phyloP scores from a whole-genome alignment of 2,888 invertebrate species.

The Cryptus armator region DNA sequence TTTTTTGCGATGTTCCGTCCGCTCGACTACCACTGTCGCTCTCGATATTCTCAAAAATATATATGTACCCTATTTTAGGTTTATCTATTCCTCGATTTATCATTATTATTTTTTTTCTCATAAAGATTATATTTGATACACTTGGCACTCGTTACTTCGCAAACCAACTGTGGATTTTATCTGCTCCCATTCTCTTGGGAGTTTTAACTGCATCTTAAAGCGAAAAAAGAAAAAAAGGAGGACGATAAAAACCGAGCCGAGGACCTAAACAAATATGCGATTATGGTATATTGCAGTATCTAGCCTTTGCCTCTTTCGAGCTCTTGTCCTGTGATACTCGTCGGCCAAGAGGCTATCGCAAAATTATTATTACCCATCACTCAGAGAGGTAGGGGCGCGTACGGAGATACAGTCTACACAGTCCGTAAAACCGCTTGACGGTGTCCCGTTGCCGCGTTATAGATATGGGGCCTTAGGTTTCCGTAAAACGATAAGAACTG shows the following conservation, averaged over 20 bases:
- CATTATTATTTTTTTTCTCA: not conserved
- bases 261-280: conserved; percentile 59
- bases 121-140: not conserved
- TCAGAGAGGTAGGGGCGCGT: conserved; percentile 18
- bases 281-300: conserved; percentile 34
- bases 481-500: conserved; percentile 60
- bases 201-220: conserved; percentile 2
- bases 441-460: conserved; percentile 28
- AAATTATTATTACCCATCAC: conserved; percentile 60
- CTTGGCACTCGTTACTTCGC: not conserved
- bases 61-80: not conserved
- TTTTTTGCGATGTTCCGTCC: not conserved
- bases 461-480: conserved; percentile 40
- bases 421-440: conserved; percentile 25
- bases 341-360: conserved; percentile 51
- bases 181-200: conserved; percentile 16
- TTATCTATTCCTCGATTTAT: not conserved
- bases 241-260: conserved; percentile 23
- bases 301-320: conserved; percentile 2
- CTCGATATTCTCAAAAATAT: not conserved
- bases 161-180: not conserved
- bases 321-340: conserved; percentile 6
- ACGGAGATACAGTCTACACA: conserved; percentile 28
- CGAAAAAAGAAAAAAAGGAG: conserved; percentile 11
- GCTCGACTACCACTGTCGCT: conserved; percentile 15